Base-by-base conservation (phyloP, 1,140 invertebrate genomes). In the Bathynomus jamesi region DNA sequence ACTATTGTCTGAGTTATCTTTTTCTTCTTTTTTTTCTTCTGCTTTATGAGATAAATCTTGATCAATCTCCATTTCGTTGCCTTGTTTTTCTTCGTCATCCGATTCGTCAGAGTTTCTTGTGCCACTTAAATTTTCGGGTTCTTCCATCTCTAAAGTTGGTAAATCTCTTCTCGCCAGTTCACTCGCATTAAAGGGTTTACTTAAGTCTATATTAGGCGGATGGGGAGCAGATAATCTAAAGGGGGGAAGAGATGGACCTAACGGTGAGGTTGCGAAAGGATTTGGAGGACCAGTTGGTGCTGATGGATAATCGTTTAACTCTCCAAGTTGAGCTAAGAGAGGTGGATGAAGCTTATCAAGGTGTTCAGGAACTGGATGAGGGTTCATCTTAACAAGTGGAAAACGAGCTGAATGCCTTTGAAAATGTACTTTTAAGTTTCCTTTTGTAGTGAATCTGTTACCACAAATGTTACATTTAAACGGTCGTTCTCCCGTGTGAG, bases 391-490 rank as follows among this genome's bases (percentile, higher is more conserved):
- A 79, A 96, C 90, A 84, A 94, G 92, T 69, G 94, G 94, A 84
- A 96, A 96, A 83, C 95, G 95, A 75, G 91, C 87, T 79, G 92
- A 93, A 83, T 98, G 95, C 80, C 95, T 88, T 85, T 96, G 94
- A 84, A 96, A 97, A 84, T 97, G 94, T 65, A 97, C 94, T 87
- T 96, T 96, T 30, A 96, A 87, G 83, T 96, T 96, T 76, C 94
- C 94, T 86, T 98, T 98, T 76, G 96, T 99, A 70, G 96, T 98
- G 85, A 99, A 99, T 77, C 93, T 87, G 82, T 93, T 95, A 65
- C 95, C 94, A n/a, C n/a, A n/a, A n/a, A n/a, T n/a, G 84, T 97
- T 97, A 86, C 96, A 99, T 84, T 96, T 95, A 84, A 96, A 99
- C 32, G 96, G 96, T 69, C 95, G 88, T 87, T 99, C 96, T 78